Evolutionary conservation across 2,888 invertebrate species (phyloP).

Genomic region (Tetrapedia diversipes): DNA sequence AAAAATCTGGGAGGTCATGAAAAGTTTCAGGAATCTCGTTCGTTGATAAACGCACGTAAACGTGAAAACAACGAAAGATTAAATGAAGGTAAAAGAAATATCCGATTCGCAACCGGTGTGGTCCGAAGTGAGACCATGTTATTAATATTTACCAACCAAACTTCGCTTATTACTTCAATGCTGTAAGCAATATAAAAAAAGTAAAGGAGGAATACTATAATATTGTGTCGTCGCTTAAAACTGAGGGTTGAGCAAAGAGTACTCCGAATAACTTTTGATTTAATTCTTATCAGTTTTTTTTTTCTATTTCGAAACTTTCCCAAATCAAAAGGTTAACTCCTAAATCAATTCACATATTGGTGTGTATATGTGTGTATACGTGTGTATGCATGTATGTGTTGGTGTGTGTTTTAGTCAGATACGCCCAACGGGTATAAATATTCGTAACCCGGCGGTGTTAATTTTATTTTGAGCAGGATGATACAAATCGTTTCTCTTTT

Average conservation of each 20-base stretch:
- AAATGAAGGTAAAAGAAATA: conserved; percentile 10
- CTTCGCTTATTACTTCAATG: not conserved
- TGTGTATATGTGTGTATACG: not conserved
- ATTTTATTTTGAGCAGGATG: conserved; percentile 34
- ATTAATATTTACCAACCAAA: not conserved
- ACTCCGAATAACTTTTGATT: conserved; percentile 4
- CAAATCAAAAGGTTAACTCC: conserved; percentile 17
- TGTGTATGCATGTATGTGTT: not conserved
- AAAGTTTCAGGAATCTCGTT: conserved; percentile 1
- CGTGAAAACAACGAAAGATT: not conserved
- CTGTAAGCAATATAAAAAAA: not conserved
- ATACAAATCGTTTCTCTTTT: conserved; percentile 38
- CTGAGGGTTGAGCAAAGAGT: conserved; percentile 9
- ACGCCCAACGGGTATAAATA: conserved; percentile 18
- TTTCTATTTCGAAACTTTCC: not conserved
- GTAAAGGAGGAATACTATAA: not conserved
- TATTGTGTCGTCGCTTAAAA: not conserved
- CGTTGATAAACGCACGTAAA: not conserved
- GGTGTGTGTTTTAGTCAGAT: conserved; percentile 22
- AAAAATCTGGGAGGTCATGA: not conserved
- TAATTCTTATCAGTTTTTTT: not conserved
- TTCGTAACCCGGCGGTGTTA: conserved; percentile 28
- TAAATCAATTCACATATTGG: conserved; percentile 14
- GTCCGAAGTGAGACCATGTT: not conserved
- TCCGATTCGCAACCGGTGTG: not conserved